Evolutionary conservation across 2,113 vertebrate species (phyloP).

Genomic region (Brachirus orientalis): DNA sequence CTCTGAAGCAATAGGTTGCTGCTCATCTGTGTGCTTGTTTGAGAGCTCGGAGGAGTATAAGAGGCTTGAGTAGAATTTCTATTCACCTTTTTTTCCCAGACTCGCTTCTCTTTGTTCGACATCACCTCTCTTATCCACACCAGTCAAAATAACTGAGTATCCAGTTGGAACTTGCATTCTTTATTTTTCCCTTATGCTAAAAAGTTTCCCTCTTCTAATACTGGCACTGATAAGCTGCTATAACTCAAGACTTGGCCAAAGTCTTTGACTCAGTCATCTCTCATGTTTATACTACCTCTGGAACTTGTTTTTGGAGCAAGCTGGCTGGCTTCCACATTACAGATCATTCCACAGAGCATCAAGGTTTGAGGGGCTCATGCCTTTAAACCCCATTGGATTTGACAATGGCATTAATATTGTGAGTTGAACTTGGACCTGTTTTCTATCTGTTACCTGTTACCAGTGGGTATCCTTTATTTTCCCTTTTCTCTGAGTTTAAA

Average conservation of each 20-base stretch:
- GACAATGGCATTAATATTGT: neutral
- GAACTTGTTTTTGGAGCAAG: constrained; percentile 18
- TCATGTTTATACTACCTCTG: constrained; percentile 28
- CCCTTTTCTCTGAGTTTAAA: neutral
- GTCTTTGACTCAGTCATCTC: constrained; percentile 28
- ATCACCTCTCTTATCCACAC: constrained; percentile 52
- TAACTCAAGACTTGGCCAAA: constrained; percentile 56
- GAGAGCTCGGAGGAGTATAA: constrained; percentile 21
- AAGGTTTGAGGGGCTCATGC: neutral
- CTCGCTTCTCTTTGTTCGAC: constrained; percentile 30
- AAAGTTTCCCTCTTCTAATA: constrained; percentile 20
- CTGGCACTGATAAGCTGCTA: constrained; percentile 55
- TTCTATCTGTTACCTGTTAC: neutral
- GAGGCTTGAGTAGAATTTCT: neutral
- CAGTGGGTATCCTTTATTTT: neutral
- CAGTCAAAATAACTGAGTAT: constrained; percentile 53
- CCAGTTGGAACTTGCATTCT: constrained; percentile 29
- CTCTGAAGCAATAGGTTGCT: constrained; percentile 45
- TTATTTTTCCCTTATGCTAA: constrained; percentile 24
- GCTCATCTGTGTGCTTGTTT: constrained; percentile 36
- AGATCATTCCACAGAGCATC: constrained; percentile 8
- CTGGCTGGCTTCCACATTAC: constrained; percentile 1
- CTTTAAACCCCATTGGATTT: neutral
- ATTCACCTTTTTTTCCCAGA: neutral
- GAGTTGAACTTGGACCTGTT: constrained; percentile 5